Base-by-base conservation (phyloP, 2,113 vertebrate species). In the Fulmarus glacialis region DNA sequence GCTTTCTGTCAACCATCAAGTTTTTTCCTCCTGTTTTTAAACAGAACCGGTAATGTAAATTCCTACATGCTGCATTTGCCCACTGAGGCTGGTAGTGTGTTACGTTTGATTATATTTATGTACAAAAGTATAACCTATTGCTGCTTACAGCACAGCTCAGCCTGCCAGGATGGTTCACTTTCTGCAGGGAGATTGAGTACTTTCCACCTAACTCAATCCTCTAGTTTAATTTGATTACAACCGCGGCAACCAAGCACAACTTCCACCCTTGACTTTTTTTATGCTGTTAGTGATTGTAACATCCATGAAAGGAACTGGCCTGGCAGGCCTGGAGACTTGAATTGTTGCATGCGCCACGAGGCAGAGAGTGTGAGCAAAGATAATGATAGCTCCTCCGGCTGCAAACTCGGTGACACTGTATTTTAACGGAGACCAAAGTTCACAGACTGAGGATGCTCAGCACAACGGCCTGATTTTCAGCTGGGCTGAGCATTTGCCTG, bases 131-230 rank as follows among this genome's bases (percentile, higher is more conserved):
- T 34, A 29, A 56, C 13, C 63, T 36, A 27, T 6, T 23, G 52
- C 83, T 86, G 86, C 75, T 30, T 19, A 24, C 11, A 78, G 91
- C 56, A 27, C 42, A 71, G 74, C 56, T 13, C 72, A 58, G 82
- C 60, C 93, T 68, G 73, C 32, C 85, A 85, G 82, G 71, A 77
- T 15, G 24, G 60, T 38, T 82, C 6, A 15, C 5, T 5, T 52
- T 71, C 87, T 14, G 36, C 62, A 63, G 74, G 91, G 78, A 96
- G 24, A 4, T 2, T 0, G 73, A 80, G 74, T 2, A 3, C 71
- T n/a, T 78, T 67, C 60, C 92, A 62, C 72, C 71, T 92, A 93
- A 95, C 93, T 90, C 80, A 87, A 77, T 93, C 86, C 64, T 40
- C 52, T 0, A 2, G 48, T 82, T 50, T 92, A 92, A 97, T 89